Evolutionary conservation across 1,140 invertebrate species (phyloP), one percentile per base, ranked within the genome.

Genomic region (Atta cephalotes): DNA sequence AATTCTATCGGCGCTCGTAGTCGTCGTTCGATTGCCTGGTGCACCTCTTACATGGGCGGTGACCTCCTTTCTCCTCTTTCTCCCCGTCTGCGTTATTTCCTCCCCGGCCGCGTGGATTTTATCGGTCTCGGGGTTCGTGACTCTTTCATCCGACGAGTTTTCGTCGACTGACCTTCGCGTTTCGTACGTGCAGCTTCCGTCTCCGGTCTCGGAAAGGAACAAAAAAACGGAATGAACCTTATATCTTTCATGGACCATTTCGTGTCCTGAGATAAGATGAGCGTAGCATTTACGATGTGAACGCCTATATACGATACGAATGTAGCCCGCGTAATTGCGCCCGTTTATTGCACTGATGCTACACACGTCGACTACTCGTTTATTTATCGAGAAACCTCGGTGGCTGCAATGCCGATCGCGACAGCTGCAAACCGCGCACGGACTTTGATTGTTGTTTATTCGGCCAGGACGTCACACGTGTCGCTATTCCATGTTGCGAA

Each of bases 181-280:
- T 74, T 72, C 58, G 58, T 28, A 51, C 68, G 58, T 28, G 60
- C 53, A n/a, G 35, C 56, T 60, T 71, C n/a, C 80, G 80, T 21
- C 25, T 35, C 18, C 53, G 56, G 21, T n/a, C 25, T 56, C 71
- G 70, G 70, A 85, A 58, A 79, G 68, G 35, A 45, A 45, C 56
- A 62, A 62, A 84, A 51, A 18, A 25, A 53, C 58, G 70, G 25
- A 25, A 25, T 25, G 25, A 71, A 21, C 49, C 12, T 89, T 88
- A 88, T 88, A 88, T 89, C 80, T 89, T 89, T 88, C 88, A 89
- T 85, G 76, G 76, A 58, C 68, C 70, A 35, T 88, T 88, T 88
- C 81, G 66, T 31, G 56, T 16, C 3, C 79, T 12, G 16, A 49
- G 7, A 21, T 74, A 53, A 79, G 74, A 58, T 49, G 28, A 18